Conservation (phyloP, 2,113 vertebrate species). For the Erythrocercus mccallii region DNA sequence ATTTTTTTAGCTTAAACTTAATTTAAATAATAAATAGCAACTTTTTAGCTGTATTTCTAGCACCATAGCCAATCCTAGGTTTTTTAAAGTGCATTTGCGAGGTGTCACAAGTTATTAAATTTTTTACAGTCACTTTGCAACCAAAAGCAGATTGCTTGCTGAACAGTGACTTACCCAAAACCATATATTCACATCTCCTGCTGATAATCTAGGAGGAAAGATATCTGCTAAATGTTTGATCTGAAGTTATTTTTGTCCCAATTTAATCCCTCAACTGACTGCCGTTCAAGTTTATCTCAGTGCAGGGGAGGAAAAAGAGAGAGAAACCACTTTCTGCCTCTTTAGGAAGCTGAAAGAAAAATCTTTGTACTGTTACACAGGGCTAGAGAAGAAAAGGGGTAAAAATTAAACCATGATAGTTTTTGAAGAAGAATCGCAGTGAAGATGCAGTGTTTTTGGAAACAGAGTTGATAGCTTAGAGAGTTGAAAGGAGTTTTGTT, state of each 20-base stretch:
- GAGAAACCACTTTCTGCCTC: slow-evolving; percentile 1
- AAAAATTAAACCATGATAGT: background rate
- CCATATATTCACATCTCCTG: background rate
- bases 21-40: background rate
- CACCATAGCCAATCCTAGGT: background rate
- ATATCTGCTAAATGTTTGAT: slow-evolving; percentile 26
- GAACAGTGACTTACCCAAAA: background rate
- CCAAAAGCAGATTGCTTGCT: background rate
- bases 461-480: background rate
- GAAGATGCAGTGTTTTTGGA: slow-evolving; percentile 3
- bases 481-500: slow-evolving; percentile 24
- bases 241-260: slow-evolving; percentile 22
- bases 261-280: slow-evolving; percentile 11
- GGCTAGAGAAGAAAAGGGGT: background rate
- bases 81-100: background rate
- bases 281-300: background rate
- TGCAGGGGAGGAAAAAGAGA: background rate
- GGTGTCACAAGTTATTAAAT: background rate
- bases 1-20: background rate
- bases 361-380: background rate
- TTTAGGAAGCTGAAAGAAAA: slow-evolving; percentile 10
- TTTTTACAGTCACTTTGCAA: background rate
- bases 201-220: slow-evolving; percentile 1
- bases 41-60: background rate
- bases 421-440: slow-evolving; percentile 33